Conservation (phyloP, 2,113 vertebrate genomes). For the Malurus cyaneus region DNA sequence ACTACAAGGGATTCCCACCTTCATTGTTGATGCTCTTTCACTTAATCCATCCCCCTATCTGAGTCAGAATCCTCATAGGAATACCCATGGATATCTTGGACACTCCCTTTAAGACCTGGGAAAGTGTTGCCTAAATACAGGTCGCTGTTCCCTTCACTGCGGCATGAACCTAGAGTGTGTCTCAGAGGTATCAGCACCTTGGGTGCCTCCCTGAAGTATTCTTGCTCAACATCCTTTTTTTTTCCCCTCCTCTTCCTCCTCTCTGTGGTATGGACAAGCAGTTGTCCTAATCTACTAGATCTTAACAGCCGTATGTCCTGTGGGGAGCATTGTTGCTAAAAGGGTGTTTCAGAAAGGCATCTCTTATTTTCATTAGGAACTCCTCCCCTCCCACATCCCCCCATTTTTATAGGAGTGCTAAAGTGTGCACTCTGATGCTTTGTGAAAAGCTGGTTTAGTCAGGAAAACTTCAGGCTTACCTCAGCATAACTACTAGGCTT, state of each 20-base stretch:
- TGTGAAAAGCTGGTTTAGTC: not conserved
- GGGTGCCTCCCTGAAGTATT: not conserved
- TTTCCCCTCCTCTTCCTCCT: not conserved
- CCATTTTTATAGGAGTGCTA: not conserved
- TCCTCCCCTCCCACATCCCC: rapidly evolving
- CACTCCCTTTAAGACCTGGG: not conserved
- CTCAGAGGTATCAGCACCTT: not conserved
- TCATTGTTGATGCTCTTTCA: not conserved
- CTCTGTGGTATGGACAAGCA: not conserved
- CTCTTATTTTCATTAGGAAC: not conserved
- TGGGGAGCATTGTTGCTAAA: not conserved
- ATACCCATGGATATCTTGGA: not conserved
- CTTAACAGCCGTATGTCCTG: not conserved
- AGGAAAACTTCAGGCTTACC: not conserved
- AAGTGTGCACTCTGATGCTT: not conserved
- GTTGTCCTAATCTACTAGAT: not conserved
- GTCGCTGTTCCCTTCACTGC: not conserved
- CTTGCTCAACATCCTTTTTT: not conserved
- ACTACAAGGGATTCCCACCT: not conserved
- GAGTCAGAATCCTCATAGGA: not conserved
- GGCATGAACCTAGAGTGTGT: not conserved
- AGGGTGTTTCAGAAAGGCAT: not conserved
- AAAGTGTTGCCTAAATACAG: not conserved
- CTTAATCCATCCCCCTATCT: not conserved
- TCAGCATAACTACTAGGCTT: not conserved